Base-by-base conservation (phyloP, 1,140 invertebrate species). In the Magallana gigas region DNA sequence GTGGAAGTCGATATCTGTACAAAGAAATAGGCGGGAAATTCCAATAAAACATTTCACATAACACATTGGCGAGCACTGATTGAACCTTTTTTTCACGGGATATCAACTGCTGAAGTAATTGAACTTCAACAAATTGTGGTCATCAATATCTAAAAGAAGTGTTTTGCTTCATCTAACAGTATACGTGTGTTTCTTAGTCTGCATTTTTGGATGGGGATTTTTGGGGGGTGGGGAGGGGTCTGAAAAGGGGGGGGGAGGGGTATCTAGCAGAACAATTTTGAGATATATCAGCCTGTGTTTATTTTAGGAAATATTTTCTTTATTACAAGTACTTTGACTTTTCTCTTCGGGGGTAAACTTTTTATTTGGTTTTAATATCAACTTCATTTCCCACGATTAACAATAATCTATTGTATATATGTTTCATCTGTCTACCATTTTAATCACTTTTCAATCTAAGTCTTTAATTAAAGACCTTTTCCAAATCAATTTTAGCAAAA, bases 11-110 rank as follows among this genome's bases (percentile, higher is more conserved):
- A 83, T 83, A 57, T 57, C 81, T 18, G 18, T n/a, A 83, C 81
- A 83, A 83, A 29, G 18, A 83, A 83, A 57, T 18, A 83, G 81
- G 81, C 81, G 81, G 48, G 57, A 57, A 18, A 83, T n/a, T 57
- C 48, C 81, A 29, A 18, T 23, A 58, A 83, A 58, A 29, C 8
- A 57, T n/a, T 83, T 18, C 48, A 83, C 57, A 83, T 16, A 23
- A 16, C 48, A 57, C 48, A 83, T n/a, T 83, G 57, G 16, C 6
- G 81, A 76, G 68, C 68, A 76, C 68, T 76, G 68, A 76, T 76
- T 76, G 68, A 76, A 76, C 68, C 36, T 18, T 76, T 62, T 71
- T 62, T 76, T 71, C 36, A 29, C 68, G 23, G 68, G 23, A 76
- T 76, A 76, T 76, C 68, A 76, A 76, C 36, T 12, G 23, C 68